Conservation (phyloP, 2,113 vertebrate species). For the Pterocles gutturalis region DNA sequence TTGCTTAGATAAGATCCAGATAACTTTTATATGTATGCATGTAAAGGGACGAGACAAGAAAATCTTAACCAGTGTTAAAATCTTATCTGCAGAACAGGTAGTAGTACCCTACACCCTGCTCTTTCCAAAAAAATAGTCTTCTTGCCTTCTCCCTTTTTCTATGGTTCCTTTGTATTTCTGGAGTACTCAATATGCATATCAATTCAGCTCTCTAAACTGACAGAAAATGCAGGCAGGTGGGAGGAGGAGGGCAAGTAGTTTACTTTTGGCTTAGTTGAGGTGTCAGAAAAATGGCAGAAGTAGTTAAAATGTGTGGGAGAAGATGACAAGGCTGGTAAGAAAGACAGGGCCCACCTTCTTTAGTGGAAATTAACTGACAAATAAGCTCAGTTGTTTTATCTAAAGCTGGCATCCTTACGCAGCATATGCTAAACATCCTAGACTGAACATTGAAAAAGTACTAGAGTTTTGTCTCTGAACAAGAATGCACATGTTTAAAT, state of each 20-base stretch:
- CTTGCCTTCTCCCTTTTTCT: background rate
- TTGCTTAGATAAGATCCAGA: background rate
- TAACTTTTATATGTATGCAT: background rate
- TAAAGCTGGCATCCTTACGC: background rate
- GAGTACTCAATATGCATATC: background rate
- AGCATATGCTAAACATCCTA: background rate
- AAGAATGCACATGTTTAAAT: background rate
- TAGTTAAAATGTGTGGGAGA: background rate
- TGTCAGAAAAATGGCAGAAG: background rate
- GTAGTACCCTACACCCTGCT: rapidly evolving
- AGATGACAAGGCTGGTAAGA: background rate
- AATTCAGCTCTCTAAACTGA: background rate
- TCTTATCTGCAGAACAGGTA: background rate
- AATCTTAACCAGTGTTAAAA: background rate
- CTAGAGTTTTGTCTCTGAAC: background rate
- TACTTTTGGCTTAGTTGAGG: background rate
- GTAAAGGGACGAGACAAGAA: background rate
- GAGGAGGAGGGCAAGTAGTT: background rate
- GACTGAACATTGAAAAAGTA: background rate
- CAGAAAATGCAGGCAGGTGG: background rate
- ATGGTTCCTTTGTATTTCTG: background rate
- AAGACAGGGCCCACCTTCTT: background rate
- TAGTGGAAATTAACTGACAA: background rate
- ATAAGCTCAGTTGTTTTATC: background rate
- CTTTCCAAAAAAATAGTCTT: background rate